A percentile compares a stretch with the other conserved stretches of the same genome.
phyloP scores from a whole-genome alignment of 1,140 invertebrate genomes.

The Gerris buenoi region DNA sequence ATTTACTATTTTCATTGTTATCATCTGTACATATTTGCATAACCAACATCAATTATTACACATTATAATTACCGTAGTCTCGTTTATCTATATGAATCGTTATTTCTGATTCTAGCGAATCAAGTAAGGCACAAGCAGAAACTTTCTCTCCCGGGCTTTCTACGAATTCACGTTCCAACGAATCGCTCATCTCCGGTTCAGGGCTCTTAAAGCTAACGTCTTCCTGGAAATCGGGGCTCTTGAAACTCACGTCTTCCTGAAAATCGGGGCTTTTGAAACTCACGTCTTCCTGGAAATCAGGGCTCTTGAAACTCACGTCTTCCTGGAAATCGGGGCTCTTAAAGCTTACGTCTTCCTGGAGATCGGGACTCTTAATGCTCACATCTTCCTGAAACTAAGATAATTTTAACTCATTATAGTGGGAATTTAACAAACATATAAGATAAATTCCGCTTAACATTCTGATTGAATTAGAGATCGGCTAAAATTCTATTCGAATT shows the following conservation, averaged over 20 bases:
- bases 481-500: too few relatives aligned
- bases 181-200: not conserved
- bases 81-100: not conserved
- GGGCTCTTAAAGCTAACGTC: not conserved
- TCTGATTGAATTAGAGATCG: too few relatives aligned
- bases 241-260: not conserved
- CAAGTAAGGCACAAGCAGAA: not conserved
- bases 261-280: not conserved
- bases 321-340: not conserved
- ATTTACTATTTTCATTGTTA: too few relatives aligned
- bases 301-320: not conserved
- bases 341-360: too few relatives aligned
- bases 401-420: too few relatives aligned
- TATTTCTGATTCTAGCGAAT: slow-evolving; percentile 1
- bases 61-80: not conserved
- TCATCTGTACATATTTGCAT: too few relatives aligned
- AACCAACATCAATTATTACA: too few relatives aligned
- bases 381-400: too few relatives aligned
- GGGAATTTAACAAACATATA: too few relatives aligned
- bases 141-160: not conserved
- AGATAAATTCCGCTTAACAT: too few relatives aligned
- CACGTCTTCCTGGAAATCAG: not conserved
- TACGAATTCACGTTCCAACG: not conserved
- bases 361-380: too few relatives aligned
- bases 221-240: not conserved